A percentile compares a stretch with the other conserved stretches of the same genome.
phyloP scores from a whole-genome alignment of 2,797 vertebrate genomes.

The Salmo trutta region DNA sequence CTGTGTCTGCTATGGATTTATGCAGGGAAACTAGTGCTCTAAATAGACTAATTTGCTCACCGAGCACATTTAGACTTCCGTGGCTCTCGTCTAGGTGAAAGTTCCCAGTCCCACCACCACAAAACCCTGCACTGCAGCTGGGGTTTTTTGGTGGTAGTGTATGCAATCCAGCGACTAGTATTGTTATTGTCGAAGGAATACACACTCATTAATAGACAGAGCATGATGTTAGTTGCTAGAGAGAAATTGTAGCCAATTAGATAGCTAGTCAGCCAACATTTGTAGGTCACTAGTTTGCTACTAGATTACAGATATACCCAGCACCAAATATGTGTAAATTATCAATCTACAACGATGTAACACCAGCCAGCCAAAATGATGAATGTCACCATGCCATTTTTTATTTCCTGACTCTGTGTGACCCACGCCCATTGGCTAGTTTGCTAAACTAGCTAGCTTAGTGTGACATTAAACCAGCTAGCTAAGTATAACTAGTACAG shows the following conservation, averaged over 20 bases:
- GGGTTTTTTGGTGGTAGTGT: no score
- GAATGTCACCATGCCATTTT: background rate
- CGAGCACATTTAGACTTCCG: background rate
- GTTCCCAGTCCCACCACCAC: slow-evolving; percentile 9
- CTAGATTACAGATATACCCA: no score
- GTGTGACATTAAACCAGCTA: background rate
- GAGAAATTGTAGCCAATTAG: background rate
- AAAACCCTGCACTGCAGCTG: background rate
- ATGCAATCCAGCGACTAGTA: background rate
- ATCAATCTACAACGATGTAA: no score
- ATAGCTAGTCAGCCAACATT: no score
- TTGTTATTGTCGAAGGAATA: background rate
- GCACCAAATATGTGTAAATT: no score
- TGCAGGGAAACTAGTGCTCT: background rate
- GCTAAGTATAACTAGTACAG: no score
- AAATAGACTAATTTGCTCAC: slow-evolving; percentile 21
- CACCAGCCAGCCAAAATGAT: no score
- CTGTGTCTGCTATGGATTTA: background rate
- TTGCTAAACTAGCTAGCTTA: background rate
- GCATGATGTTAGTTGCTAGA: background rate
- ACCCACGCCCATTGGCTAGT: slow-evolving; percentile 62
- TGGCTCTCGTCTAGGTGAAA: slow-evolving; percentile 13
- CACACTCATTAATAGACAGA: background rate
- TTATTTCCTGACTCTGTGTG: slow-evolving; percentile 6
- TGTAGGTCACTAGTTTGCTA: no score